Conservation (phyloP, 2,797 vertebrate genomes). For the Liparis tanakae region DNA sequence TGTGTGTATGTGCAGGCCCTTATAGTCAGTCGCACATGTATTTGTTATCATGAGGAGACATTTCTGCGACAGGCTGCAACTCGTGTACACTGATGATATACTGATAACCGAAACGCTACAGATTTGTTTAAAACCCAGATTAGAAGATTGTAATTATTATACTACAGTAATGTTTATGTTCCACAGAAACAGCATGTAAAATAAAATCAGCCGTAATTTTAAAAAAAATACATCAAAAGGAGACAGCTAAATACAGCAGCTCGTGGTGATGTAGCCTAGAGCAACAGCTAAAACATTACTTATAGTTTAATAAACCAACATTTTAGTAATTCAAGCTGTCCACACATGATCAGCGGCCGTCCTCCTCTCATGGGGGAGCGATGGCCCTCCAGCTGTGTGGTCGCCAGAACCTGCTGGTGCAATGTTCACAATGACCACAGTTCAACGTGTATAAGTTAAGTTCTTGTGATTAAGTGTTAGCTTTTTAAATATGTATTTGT, state of each 20-base stretch:
- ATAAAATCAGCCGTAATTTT: neutral
- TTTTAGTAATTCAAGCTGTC: neutral
- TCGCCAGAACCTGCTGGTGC: neutral
- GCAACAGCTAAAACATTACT: neutral
- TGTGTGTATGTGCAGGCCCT: neutral
- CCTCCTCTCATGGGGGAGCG: too few relatives aligned
- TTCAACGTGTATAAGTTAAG: neutral
- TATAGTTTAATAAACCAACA: neutral
- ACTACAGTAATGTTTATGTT: neutral
- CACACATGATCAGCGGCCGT: too few relatives aligned
- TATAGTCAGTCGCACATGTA: slow-evolving; percentile 15
- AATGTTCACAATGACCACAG: neutral
- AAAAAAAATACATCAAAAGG: neutral
- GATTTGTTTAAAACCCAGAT: neutral
- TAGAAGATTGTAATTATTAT: neutral
- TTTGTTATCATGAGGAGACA: slow-evolving; percentile 20
- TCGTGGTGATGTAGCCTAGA: neutral
- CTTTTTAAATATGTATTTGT: neutral
- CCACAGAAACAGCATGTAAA: neutral
- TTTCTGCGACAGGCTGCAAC: slow-evolving; percentile 31
- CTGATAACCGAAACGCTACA: neutral
- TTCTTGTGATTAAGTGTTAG: neutral
- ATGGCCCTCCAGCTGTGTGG: too few relatives aligned
- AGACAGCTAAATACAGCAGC: neutral
- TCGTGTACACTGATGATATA: slow-evolving; percentile 29